phyloP scores from a whole-genome alignment of 2,113 vertebrate species.

The Ariopsis seemanni region DNA sequence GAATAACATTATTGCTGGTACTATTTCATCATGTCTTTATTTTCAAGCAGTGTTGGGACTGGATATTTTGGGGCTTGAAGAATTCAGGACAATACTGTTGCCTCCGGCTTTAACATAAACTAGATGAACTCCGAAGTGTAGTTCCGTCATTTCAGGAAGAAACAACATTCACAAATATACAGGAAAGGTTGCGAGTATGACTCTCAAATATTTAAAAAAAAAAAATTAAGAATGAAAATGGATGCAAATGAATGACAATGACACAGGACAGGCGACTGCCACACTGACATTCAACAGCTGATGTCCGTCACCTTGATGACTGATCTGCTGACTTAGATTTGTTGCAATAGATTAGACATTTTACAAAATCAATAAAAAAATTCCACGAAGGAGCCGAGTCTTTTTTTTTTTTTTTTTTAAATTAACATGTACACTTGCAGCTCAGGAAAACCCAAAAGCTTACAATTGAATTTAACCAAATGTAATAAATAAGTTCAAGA shows the following conservation, averaged over 20 bases:
- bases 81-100: conserved; percentile 16
- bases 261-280: not conserved
- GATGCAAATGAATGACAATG: not conserved
- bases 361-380: not conserved
- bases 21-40: not conserved
- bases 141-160: not conserved
- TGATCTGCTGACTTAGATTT: not conserved
- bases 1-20: not conserved
- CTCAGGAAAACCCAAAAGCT: not conserved
- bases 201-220: not conserved
- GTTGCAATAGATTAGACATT: conserved; percentile 11
- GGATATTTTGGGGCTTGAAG: not conserved
- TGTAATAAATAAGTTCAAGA: conserved; percentile 32
- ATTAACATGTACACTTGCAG: conserved; percentile 13
- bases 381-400: not conserved
- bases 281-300: not conserved
- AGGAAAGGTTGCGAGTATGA: not conserved
- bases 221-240: not conserved
- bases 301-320: not conserved
- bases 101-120: not conserved
- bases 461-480: conserved; percentile 4
- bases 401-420: conserved; percentile 1
- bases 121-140: not conserved
- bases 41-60: not conserved
- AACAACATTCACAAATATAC: not conserved